Evolutionary conservation across 92 coral and sea anemone genomes (phyloP).

Genomic region (Zoanthus sansibaricus): DNA sequence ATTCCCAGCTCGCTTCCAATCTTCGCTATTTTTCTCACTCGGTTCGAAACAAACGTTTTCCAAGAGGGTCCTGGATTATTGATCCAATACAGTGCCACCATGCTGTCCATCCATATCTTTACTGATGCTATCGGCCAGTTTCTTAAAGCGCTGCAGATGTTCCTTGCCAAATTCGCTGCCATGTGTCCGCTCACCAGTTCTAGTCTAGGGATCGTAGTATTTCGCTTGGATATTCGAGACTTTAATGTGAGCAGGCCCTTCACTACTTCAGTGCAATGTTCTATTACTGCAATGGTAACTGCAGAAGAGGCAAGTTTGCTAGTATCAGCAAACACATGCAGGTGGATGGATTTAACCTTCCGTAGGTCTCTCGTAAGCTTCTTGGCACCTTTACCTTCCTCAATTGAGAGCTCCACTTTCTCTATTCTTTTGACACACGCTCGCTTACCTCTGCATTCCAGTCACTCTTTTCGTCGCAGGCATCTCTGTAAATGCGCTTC

Average conservation of each 20-base stretch:
- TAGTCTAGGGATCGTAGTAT: slow-evolving; percentile 2
- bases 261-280: neutral
- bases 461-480: slow-evolving; percentile 1
- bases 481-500: neutral
- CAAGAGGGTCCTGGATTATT: slow-evolving; percentile 65
- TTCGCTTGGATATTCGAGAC: neutral
- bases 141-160: neutral
- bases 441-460: slow-evolving; percentile 9
- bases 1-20: neutral
- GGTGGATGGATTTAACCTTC: neutral
- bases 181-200: slow-evolving; percentile 23
- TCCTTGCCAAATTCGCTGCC: neutral
- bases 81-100: slow-evolving; percentile 76
- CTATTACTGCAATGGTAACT: neutral
- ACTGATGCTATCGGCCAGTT: neutral
- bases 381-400: neutral
- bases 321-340: slow-evolving; percentile 8
- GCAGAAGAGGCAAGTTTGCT: neutral
- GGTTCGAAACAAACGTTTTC: slow-evolving; percentile 68
- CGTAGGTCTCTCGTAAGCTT: slow-evolving; percentile 19
- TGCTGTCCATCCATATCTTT: slow-evolving; percentile 61
- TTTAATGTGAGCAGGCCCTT: slow-evolving; percentile 10
- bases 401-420: neutral
- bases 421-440: neutral
- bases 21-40: slow-evolving; percentile 66